Conservation (phyloP, 2,888 invertebrate species). For the Temnothorax unifasciatus region DNA sequence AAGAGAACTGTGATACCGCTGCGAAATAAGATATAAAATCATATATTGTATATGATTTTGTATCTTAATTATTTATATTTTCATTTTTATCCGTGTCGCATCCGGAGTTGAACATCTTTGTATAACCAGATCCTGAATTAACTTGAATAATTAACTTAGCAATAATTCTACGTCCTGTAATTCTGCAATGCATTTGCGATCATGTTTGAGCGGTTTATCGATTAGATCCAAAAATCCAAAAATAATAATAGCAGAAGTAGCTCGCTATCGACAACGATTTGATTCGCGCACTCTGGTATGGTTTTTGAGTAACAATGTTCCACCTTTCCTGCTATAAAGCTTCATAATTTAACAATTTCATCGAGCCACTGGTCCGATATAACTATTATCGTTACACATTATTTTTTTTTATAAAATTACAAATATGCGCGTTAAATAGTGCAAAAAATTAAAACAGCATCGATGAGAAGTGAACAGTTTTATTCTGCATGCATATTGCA, state of each 20-base stretch:
- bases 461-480: background rate
- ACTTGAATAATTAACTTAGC: background rate
- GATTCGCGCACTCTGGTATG: background rate
- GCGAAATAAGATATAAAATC: background rate
- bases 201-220: background rate
- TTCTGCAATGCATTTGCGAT: no score
- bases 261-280: background rate
- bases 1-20: no score
- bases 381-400: background rate
- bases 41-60: background rate
- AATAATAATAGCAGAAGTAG: background rate
- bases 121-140: background rate
- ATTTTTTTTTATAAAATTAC: background rate
- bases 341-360: background rate
- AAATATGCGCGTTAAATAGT: background rate
- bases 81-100: background rate
- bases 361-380: background rate
- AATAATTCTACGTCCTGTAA: background rate
- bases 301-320: background rate
- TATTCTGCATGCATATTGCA: background rate
- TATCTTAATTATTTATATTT: background rate
- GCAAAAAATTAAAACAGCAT: background rate
- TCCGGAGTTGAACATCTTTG: background rate
- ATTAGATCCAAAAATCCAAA: background rate
- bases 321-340: conserved; percentile 12